These are phyloP conservation scores for Zygogramma bicolorata DNA, from an alignment of 2,888 invertebrate genomes.

Conservation along the genomic window DNA sequence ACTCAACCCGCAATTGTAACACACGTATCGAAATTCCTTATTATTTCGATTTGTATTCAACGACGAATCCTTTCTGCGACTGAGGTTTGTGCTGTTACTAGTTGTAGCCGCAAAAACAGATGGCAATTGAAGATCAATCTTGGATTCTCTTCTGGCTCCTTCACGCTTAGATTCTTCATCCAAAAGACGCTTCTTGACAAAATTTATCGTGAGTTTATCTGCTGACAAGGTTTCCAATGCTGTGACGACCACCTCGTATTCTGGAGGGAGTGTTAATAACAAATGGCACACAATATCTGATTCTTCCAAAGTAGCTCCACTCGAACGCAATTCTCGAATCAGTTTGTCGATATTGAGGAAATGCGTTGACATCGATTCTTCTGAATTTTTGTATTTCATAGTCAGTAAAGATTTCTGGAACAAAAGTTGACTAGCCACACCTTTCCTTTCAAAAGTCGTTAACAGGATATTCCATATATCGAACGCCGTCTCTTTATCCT, in stretches of 20 bases:
- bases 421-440: slow-evolving; percentile 48
- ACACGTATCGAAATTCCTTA: neutral
- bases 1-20: neutral
- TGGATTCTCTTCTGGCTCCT: neutral
- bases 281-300: neutral
- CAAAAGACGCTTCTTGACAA: neutral
- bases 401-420: slow-evolving; percentile 42
- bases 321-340: slow-evolving; percentile 43
- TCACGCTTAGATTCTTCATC: neutral
- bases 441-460: neutral
- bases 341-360: slow-evolving; percentile 50
- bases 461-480: neutral
- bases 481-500: slow-evolving; percentile 45
- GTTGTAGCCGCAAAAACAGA: slow-evolving; percentile 1
- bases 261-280: neutral
- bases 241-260: neutral
- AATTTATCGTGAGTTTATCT: neutral
- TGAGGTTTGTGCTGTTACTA: neutral
- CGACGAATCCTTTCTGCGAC: too few relatives aligned
- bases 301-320: slow-evolving; percentile 22
- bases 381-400: slow-evolving; percentile 32
- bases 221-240: neutral
- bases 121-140: neutral
- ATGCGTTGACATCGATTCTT: slow-evolving; percentile 33
- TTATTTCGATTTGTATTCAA: too few relatives aligned